Evolutionary conservation across 2,113 vertebrate genomes (phyloP).

Genomic region (Peromyscus maniculatus): DNA sequence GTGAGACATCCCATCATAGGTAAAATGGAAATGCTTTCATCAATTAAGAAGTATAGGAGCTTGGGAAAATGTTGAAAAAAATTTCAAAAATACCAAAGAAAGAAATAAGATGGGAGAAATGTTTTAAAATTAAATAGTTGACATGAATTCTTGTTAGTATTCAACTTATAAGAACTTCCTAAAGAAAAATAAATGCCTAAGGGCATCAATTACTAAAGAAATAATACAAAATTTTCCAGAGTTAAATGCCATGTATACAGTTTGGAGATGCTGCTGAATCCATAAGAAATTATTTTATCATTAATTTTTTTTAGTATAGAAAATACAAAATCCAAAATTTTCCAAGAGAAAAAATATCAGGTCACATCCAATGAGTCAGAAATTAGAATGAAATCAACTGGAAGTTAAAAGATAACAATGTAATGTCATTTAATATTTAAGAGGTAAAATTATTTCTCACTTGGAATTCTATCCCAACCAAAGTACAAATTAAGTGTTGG

Average conservation of each 20-base stretch:
- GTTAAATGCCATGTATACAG: neutral
- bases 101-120: neutral
- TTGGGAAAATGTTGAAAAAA: neutral
- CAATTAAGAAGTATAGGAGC: neutral
- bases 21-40: neutral
- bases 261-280: neutral
- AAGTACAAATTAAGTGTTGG: neutral
- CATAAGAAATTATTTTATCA: neutral
- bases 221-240: neutral
- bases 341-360: neutral
- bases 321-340: neutral
- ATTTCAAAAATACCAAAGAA: neutral
- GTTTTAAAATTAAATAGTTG: neutral
- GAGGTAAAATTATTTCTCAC: slow-evolving; percentile 5
- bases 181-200: neutral
- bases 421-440: neutral
- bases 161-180: neutral
- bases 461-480: neutral
- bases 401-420: neutral
- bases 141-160: neutral
- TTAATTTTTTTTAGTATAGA: neutral
- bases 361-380: neutral
- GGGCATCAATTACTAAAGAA: slow-evolving; percentile 13
- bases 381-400: neutral
- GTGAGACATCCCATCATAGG: too few species aligned